phyloP scores from a whole-genome alignment of 2,113 vertebrate species.

The Petaurus breviceps region DNA sequence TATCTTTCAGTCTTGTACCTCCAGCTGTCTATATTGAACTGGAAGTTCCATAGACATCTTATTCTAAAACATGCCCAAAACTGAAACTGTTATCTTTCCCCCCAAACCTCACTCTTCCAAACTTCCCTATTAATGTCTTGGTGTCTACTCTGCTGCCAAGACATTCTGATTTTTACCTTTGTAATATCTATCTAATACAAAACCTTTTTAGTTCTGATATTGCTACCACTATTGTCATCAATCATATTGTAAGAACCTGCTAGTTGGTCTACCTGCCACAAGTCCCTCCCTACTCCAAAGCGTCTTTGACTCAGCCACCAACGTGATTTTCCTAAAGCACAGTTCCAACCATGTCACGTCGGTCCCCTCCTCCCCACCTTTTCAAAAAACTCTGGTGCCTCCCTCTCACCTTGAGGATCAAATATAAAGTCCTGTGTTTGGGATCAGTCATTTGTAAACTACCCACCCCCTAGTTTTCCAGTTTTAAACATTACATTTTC shows the following conservation, averaged over 20 bases:
- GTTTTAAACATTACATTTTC: not conserved
- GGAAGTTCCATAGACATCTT: not conserved
- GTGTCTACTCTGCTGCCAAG: not conserved
- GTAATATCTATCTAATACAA: not conserved
- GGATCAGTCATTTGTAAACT: not conserved
- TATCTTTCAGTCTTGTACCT: not conserved
- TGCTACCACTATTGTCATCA: not conserved
- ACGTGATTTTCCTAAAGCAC: not conserved
- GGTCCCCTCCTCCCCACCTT: too few relatives aligned
- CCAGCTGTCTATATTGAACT: not conserved
- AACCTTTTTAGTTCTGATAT: not conserved
- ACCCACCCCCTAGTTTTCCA: not conserved
- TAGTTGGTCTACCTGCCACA: not conserved
- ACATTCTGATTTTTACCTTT: not conserved
- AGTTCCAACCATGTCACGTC: not conserved
- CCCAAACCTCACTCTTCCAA: not conserved
- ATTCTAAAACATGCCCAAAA: not conserved
- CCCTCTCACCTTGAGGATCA: not conserved
- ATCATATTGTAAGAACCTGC: not conserved
- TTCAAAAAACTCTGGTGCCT: not conserved
- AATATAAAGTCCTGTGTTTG: not conserved
- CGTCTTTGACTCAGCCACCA: not conserved
- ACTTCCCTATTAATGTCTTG: not conserved
- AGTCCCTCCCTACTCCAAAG: not conserved
- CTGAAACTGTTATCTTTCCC: not conserved